Base-by-base conservation (phyloP, 1,140 invertebrate species). In the Drosophila pruinosa region DNA sequence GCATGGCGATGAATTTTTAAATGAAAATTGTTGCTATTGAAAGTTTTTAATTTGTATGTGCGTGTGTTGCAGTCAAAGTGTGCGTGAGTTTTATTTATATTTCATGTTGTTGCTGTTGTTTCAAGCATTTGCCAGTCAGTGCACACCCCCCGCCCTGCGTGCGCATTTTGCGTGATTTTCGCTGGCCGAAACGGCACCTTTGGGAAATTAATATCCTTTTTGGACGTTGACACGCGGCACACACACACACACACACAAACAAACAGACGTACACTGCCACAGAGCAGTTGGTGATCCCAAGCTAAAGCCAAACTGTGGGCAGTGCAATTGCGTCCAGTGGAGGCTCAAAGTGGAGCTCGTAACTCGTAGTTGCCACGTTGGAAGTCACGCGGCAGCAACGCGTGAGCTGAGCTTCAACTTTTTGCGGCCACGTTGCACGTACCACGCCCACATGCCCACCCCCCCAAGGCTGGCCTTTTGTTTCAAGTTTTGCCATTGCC, bases 171-270 rank as follows among this genome's bases (percentile, higher is more conserved):
- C 78, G 82, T 88, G 82, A 88, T 86, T 86, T 86, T 86, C 64
- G 75, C 78, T 65, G 38, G 78, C 74, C 78, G 73, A 81, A 83
- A 88, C 65, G 75, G 78, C 88, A 90, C 88, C 88, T 90, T 89
- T 88, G 88, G 88, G 88, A 89, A 89, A 89, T 89, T 89, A 89
- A 89, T 90, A 89, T 80, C 81, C 78, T 90, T 89, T 88, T 82
- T 89, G 81, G 58, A 41, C 38, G 76, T 24, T 58, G 77, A 70
- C 81, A 74, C 77, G 71, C 48, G 57, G 63, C 73, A 43, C 28
- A 43, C 14, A 31, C 24, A 56, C 50, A 56, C 38, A 38, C 39
- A 26, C 34, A 19, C 26, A 24, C 53, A 72, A 19, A 53, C 36
- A 53, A 19, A 52, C 1, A 36, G 4, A n/a, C 19, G 48, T 2